Evolutionary conservation across 2,113 vertebrate species (phyloP).

Genomic region (Aldabrachelys gigantea): DNA sequence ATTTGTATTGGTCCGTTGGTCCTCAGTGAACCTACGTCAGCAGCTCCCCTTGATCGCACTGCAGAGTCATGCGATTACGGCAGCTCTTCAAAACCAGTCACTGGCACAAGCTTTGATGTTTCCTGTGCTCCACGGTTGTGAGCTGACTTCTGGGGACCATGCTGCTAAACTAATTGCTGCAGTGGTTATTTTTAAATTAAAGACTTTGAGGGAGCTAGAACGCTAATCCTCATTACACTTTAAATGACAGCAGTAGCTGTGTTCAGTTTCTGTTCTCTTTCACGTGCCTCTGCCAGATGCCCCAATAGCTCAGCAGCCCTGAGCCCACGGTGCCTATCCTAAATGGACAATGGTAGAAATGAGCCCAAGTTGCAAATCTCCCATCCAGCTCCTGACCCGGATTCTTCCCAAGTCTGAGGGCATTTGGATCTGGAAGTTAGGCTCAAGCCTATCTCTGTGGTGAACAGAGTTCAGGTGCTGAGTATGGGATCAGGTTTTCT

Average conservation of each 20-base stretch:
- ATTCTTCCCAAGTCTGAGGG: neutral
- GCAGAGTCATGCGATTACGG: neutral
- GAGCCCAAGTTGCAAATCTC: neutral
- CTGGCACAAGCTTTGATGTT: neutral
- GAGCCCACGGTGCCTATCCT: neutral
- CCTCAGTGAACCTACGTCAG: slow-evolving; percentile 40
- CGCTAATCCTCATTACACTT: neutral
- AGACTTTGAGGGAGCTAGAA: neutral
- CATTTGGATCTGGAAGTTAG: neutral
- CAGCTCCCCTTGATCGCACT: neutral
- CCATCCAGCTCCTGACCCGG: neutral
- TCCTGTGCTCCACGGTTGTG: neutral
- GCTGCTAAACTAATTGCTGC: neutral
- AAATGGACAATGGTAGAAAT: neutral
- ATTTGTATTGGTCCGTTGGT: slow-evolving; percentile 14
- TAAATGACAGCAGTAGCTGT: neutral
- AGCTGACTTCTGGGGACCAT: neutral
- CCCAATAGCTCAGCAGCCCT: neutral
- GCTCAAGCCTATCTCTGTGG: neutral
- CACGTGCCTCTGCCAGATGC: neutral
- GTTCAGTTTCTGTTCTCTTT: neutral
- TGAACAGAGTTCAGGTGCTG: neutral
- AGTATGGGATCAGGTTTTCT: neutral
- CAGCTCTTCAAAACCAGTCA: neutral
- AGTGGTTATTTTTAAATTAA: neutral